Evolutionary conservation across 1,140 invertebrate species (phyloP), one percentile per base, ranked within the genome.

Genomic region (Maconellicoccus hirsutus): DNA sequence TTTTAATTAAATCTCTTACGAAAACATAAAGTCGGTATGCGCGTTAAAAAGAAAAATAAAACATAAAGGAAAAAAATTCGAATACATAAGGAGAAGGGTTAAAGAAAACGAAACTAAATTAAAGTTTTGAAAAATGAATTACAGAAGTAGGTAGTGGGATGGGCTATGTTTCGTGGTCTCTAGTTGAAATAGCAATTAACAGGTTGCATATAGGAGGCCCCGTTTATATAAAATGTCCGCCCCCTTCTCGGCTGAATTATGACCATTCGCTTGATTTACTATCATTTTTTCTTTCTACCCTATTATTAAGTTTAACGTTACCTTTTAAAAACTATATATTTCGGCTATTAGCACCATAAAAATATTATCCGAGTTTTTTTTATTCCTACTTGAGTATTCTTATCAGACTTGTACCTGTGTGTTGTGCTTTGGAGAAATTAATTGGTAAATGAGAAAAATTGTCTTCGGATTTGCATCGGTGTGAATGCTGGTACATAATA

Each of bases 111-210:
- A 52, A 52, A 52, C 42, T 52, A 52, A 52, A 52, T 52, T 52
- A 52, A 52, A 52, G 42, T 52, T 52, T 52, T 52, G 42, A 52
- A 52, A 52, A 52, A 52, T 52, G 42, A 52, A 52, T 52, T 52
- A 52, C 42, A 52, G 42, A 52, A 52, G 42, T 52, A 52, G 42
- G 42, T 52, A 52, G 42, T 52, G 42, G 42, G 42, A 52, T 19
- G 42, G 42, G 42, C 42, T 52, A 52, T 19, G 42, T 52, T 8
- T 52, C 42, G 42, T 16, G 42, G 42, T 52, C n/a, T 52, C 42
- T 16, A 52, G 42, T 52, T 16, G 42, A 52, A 52, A 52, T 52
- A 52, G 42, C 42, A 52, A 52, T 52, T 52, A 52, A 52, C 42
- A 52, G 42, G 42, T 52, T 52, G 42, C 42, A 52, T 52, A 52